Evolutionary conservation across 2,113 vertebrate species (phyloP).

Genomic region (Mastomys coucha): DNA sequence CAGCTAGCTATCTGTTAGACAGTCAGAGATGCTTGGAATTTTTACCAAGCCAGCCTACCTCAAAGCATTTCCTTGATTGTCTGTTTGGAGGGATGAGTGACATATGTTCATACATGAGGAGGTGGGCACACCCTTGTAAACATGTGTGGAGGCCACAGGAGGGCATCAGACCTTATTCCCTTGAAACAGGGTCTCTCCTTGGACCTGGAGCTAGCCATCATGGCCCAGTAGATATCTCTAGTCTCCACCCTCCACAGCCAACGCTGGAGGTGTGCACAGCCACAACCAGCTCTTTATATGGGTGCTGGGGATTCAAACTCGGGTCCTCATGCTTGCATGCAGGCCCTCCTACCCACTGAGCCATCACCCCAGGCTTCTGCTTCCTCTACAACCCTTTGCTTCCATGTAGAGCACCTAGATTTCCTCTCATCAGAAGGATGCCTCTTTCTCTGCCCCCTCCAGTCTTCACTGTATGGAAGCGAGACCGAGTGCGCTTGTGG

Average conservation of each 20-base stretch:
- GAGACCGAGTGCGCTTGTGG: background rate
- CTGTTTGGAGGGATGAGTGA: background rate
- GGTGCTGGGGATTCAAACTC: background rate
- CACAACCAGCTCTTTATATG: background rate
- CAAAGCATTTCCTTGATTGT: background rate
- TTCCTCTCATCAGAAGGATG: background rate
- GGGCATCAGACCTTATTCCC: background rate
- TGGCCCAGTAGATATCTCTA: background rate
- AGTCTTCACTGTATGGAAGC: background rate
- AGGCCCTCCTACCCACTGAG: background rate
- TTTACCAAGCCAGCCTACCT: background rate
- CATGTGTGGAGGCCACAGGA: background rate
- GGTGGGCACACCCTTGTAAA: background rate
- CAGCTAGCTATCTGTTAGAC: background rate
- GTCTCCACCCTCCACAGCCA: background rate
- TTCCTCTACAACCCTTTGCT: background rate
- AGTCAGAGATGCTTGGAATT: background rate
- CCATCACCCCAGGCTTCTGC: background rate
- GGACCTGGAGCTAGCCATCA: background rate
- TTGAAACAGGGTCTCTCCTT: background rate
- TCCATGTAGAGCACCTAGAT: background rate
- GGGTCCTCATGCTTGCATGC: background rate
- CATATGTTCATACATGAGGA: too few relatives aligned
- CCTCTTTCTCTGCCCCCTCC: background rate
- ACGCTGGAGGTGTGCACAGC: background rate